These are phyloP conservation scores for Eriosoma lanigerum DNA, from an alignment of 1,140 invertebrate species.

Conservation along the genomic window DNA sequence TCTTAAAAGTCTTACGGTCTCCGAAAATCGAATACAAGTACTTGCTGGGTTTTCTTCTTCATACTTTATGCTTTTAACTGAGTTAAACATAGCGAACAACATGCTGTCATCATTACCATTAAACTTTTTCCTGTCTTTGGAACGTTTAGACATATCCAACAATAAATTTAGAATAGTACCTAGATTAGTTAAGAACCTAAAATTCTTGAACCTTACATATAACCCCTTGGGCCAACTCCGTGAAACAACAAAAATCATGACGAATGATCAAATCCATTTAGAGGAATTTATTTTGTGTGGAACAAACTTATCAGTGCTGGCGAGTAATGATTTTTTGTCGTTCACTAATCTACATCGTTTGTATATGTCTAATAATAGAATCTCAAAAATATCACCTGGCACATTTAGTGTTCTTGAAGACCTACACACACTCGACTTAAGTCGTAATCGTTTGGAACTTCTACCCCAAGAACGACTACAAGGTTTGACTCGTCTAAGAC, in stretches of 20 bases:
- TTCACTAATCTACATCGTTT: conserved; percentile 77
- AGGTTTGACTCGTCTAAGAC: conserved; percentile 70
- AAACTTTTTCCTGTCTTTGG: conserved; percentile 76
- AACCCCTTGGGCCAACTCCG: conserved; percentile 77
- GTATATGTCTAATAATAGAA: conserved; percentile 73
- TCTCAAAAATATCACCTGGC: conserved; percentile 79
- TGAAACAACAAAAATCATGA: conserved; percentile 62
- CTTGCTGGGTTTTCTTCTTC: conserved; percentile 75
- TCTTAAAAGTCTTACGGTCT: conserved; percentile 73
- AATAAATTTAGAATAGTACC: conserved; percentile 83
- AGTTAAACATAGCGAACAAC: conserved; percentile 75
- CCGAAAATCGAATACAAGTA: conserved; percentile 73
- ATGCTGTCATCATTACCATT: conserved; percentile 73
- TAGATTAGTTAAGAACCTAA: conserved; percentile 70
- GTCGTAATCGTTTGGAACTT: conserved; percentile 79
- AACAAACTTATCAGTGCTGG: conserved; percentile 82
- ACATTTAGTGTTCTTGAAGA: conserved; percentile 76
- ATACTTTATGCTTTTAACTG: conserved; percentile 70
- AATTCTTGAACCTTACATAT: conserved; percentile 76
- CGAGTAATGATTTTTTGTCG: conserved; percentile 84
- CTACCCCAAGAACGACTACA: conserved; percentile 81
- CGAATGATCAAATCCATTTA: conserved; percentile 57
- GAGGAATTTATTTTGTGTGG: conserved; percentile 78
- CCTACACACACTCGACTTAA: conserved; percentile 78
- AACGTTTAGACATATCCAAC: conserved; percentile 74